Evolutionary conservation across 2,888 invertebrate genomes (phyloP).

Genomic region (Drosophila dives): DNA sequence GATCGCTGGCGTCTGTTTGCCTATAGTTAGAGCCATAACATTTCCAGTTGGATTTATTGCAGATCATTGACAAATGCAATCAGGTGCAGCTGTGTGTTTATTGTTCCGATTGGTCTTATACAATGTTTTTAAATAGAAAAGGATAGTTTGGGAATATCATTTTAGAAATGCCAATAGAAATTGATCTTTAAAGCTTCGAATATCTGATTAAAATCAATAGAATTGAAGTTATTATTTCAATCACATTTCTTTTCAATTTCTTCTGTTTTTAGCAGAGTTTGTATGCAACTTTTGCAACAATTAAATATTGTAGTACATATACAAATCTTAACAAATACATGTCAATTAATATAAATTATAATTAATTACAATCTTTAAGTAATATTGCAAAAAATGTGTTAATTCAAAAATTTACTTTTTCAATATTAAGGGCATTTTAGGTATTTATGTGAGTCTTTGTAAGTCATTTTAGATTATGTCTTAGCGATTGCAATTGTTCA

Average conservation of each 20-base stretch:
- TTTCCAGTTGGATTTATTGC: slow-evolving; percentile 45
- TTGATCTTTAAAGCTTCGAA: neutral
- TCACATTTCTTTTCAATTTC: neutral
- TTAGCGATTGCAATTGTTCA: neutral
- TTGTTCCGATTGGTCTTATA: slow-evolving; percentile 11
- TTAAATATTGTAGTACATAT: neutral
- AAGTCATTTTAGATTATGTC: neutral
- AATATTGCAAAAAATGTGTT: neutral
- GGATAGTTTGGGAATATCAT: neutral
- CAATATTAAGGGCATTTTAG: neutral
- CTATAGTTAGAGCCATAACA: slow-evolving; percentile 13
- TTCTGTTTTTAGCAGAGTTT: neutral
- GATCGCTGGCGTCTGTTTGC: slow-evolving; percentile 22
- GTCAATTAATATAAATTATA: neutral
- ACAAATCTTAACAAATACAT: neutral
- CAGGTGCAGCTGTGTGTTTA: slow-evolving; percentile 36
- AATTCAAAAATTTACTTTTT: neutral
- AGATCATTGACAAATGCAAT: slow-evolving; percentile 34
- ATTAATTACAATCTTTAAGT: neutral
- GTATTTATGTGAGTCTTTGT: neutral
- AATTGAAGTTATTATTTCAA: neutral
- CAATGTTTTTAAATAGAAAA: neutral
- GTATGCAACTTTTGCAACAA: neutral
- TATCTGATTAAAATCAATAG: neutral
- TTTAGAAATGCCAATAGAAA: neutral